Evolutionary conservation across 1,140 invertebrate genomes (phyloP), one percentile per base, ranked within the genome.

Genomic region (Dendrolimus punctatus): DNA sequence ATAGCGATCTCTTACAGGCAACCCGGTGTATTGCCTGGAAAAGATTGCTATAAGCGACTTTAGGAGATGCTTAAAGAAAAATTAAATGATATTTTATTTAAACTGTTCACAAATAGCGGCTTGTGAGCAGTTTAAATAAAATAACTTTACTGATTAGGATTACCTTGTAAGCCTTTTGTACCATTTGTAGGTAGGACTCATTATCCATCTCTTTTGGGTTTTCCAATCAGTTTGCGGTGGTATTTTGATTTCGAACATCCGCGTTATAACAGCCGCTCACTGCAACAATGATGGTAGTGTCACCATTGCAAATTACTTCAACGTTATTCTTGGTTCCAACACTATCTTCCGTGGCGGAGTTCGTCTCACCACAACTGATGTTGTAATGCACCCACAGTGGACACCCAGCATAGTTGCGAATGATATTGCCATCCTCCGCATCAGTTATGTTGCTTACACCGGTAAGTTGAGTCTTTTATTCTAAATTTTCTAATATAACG

Each of bases 211-310:
- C 6, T 44, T 38, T 6, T 39, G 48, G 0, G 51, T 64, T 7
- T 44, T 36, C 10, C 55, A 51, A 9, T 69, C 70, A 23, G 70
- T 73, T 6, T 73, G 70, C 50, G 67, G 70, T 4, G 67, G 60
- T 38, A 51, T 57, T 1, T 46, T 73, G 6, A 65, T 70, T 42
- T 60, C 64, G 4, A 60, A 70, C 52, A 60, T 53, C 2, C 46
- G 58, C 1, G 50, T 67, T 0, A 10, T 73, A n/a, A 70, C 70
- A 5, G 70, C 60, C 5, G 70, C 67, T 8, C 67, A 68, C 45
- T 73, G 70, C 40, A 54, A 58, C 53, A 66, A 62, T 41, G 64
- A 73, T 47, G 67, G 64, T 38, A 51, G 23, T 23, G 23, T 49
- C 10, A 62, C 44, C 52, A 58, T 60, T 9, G 70, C 62, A 4